A percentile compares a stretch with the other conserved stretches of the same genome.
phyloP scores from a whole-genome alignment of 2,888 invertebrate species.

The Molanna angustata region DNA sequence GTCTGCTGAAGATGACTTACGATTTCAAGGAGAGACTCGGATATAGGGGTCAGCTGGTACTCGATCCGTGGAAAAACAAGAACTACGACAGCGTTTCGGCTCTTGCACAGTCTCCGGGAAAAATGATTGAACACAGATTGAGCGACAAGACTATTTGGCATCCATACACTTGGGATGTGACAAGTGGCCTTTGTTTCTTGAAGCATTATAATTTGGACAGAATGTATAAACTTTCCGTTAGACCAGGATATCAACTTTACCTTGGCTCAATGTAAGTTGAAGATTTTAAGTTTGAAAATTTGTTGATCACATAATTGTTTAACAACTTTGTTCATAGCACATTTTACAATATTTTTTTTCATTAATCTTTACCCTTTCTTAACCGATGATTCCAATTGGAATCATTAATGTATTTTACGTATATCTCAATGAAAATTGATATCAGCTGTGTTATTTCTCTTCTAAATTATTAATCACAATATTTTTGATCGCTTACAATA shows the following conservation, averaged over 20 bases:
- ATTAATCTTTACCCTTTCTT: no score
- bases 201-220: slow-evolving; percentile 59
- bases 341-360: no score
- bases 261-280: slow-evolving; percentile 63
- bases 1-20: slow-evolving; percentile 59
- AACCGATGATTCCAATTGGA: no score
- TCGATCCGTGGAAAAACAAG: slow-evolving; percentile 43
- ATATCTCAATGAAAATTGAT: no score
- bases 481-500: no score
- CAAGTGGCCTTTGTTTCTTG: slow-evolving; percentile 61
- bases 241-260: slow-evolving; percentile 60
- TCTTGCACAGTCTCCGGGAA: no score
- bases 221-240: slow-evolving; percentile 60
- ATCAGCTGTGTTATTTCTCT: no score
- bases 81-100: not conserved
- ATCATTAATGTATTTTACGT: no score
- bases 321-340: no score
- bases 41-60: slow-evolving; percentile 58
- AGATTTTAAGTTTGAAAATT: no score
- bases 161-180: slow-evolving; percentile 61
- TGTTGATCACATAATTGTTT: no score
- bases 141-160: not conserved
- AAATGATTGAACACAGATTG: not conserved
- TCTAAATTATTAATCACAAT: no score
- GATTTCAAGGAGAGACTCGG: slow-evolving; percentile 63